Percentiles rank a stretch among this genome's conserved stretches.
These are phyloP conservation scores for Drosophila longiperda DNA, from an alignment of 2,888 invertebrate genomes.

Conservation along the genomic window DNA sequence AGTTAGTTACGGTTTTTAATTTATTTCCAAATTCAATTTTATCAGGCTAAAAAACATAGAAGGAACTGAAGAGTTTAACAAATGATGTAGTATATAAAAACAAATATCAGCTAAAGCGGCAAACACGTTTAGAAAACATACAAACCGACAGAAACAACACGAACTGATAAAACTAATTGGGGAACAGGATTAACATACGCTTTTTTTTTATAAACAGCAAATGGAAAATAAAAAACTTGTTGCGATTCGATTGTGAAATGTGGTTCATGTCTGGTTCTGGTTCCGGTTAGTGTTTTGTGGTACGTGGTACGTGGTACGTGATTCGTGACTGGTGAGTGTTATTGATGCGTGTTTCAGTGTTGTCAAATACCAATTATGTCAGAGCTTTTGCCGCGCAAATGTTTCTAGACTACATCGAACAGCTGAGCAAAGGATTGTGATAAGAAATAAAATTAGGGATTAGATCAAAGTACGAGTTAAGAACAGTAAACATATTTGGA, in stretches of 20 bases:
- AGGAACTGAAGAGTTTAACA: conserved; percentile 30
- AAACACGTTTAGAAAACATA: conserved; percentile 75
- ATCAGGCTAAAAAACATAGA: conserved; percentile 44
- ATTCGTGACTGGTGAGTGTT: conserved; percentile 25
- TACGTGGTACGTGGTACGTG: conserved; percentile 28
- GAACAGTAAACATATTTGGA: conserved; percentile 25
- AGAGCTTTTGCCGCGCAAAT: conserved; percentile 58
- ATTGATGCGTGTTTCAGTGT: conserved; percentile 42
- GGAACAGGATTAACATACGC: conserved; percentile 47
- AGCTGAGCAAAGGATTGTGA: conserved; percentile 31
- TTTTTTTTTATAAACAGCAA: conserved; percentile 62
- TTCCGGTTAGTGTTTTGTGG: conserved; percentile 14
- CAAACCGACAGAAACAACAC: conserved; percentile 71
- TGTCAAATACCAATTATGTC: conserved; percentile 79
- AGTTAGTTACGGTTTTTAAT: conserved; percentile 22
- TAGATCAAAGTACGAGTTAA: conserved; percentile 30
- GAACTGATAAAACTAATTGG: conserved; percentile 56
- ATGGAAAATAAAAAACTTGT: conserved; percentile 54
- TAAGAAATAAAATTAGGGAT: conserved; percentile 27
- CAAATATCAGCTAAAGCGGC: conserved; percentile 53
- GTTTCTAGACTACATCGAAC: conserved; percentile 42
- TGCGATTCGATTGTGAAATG: conserved; percentile 32
- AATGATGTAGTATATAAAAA: conserved; percentile 43
- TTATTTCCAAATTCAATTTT: conserved; percentile 16
- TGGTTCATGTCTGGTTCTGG: conserved; percentile 31